Base-by-base conservation (phyloP, 1,140 invertebrate genomes). In the Heliconius melpomene region DNA sequence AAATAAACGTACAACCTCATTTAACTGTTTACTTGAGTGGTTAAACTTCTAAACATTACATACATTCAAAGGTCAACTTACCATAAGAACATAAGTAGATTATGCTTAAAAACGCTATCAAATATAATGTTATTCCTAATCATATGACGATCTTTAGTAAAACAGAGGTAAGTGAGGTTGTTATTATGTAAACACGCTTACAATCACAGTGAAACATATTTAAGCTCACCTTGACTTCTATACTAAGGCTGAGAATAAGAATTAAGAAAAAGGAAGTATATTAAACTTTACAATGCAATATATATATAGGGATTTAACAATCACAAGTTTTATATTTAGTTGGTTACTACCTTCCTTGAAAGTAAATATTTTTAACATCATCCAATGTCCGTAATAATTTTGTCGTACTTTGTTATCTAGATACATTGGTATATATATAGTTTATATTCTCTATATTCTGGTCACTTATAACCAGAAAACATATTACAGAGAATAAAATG, bases 221-320 rank as follows among this genome's bases (percentile, higher is more conserved):
- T 85, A 86, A 83, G 87, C 82, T 90, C 81, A 82, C 91, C 91
- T 92, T 92, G 91, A 90, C 91, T 89, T 80, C 83, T 84, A 86
- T 88, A 88, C 80, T 83, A 81, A 89, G 85, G 87, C 78, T 83
- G 82, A 79, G 72, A 81, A 83, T 81, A 77, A 83, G 86, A 85
- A 83, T 86, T 88, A 71, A 85, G 81, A 81, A 87, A 36, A 88
- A 91, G 90, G 89, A 91, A 91, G 87, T 87, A 73, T 66, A 75
- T 29, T 66, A 26, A 66, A 16, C 3, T 29, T 66, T 16, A 23
- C n/a, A 66, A 66, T 66, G 57, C 23, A 66, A 29, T 66, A 3
- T n/a, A n/a, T n/a, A n/a, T 66, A 66, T 23, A 60, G 9, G 26
- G 3, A 66, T 66, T 66, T 11, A 26, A 66, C 16, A 66, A 66